Conservation (phyloP, 1,140 invertebrate species). For the Stenopsyche tienmushanensis region DNA sequence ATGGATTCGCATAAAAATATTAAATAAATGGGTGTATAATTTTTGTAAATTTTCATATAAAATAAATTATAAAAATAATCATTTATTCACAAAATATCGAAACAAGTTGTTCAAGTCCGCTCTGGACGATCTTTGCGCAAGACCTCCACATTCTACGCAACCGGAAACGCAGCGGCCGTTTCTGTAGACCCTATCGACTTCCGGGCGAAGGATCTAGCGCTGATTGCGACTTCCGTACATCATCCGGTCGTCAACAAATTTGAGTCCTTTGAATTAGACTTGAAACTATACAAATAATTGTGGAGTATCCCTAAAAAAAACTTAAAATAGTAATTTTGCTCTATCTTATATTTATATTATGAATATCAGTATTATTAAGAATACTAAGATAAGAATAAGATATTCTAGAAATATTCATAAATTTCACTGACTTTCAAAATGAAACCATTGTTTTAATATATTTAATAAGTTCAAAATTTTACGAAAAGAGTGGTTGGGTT, state of each 20-base stretch:
- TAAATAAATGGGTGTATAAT: too few relatives aligned
- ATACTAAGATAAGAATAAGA: too few relatives aligned
- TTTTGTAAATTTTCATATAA: too few relatives aligned
- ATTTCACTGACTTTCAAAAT: too few relatives aligned
- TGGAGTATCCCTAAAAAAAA: neutral
- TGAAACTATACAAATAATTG: neutral
- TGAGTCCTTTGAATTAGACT: conserved; percentile 4
- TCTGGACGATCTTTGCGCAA: neutral
- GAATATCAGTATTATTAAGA: too few relatives aligned
- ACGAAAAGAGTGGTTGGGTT: too few relatives aligned
- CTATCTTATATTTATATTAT: too few relatives aligned
- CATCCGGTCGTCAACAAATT: conserved; percentile 16
- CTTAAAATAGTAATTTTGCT: too few relatives aligned
- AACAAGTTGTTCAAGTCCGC: neutral
- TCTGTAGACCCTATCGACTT: conserved; percentile 7
- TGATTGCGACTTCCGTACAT: conserved; percentile 33
- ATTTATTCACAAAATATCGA: neutral
- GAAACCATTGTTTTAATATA: too few relatives aligned
- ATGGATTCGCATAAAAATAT: too few relatives aligned
- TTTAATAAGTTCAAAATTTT: too few relatives aligned
- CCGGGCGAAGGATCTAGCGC: conserved; percentile 14
- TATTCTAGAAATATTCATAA: too few relatives aligned
- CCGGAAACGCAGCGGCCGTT: conserved; percentile 16
- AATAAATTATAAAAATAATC: neutral
- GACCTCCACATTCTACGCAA: neutral